A percentile compares a stretch with the other conserved stretches of the same genome.
phyloP scores from a whole-genome alignment of 2,888 invertebrate species.

The Lypha dubia region DNA sequence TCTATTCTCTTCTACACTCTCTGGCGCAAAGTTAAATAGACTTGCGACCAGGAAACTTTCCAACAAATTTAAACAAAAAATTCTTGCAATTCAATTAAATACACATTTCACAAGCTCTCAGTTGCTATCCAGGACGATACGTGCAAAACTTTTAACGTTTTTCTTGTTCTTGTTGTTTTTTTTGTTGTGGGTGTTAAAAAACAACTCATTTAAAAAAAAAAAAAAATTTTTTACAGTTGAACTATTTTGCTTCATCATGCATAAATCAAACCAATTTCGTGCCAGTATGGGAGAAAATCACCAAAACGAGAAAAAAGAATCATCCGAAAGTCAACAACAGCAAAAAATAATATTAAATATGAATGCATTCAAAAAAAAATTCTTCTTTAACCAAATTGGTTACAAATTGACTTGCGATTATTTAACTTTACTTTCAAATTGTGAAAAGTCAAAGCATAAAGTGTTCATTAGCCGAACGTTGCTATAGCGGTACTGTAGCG shows the following conservation, averaged over 20 bases:
- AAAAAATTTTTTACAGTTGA: slow-evolving; percentile 79
- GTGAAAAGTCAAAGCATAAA: slow-evolving; percentile 13
- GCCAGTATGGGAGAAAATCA: slow-evolving; percentile 46
- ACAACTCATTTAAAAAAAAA: slow-evolving; percentile 76
- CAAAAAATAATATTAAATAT: slow-evolving; percentile 46
- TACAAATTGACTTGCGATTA: slow-evolving; percentile 49
- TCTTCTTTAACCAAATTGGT: slow-evolving; percentile 34
- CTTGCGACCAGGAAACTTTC: not conserved
- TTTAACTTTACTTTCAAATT: slow-evolving; percentile 19
- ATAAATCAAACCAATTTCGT: slow-evolving; percentile 79
- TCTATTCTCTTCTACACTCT: not conserved
- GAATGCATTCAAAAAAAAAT: not conserved
- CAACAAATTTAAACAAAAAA: not conserved
- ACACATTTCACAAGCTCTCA: not conserved
- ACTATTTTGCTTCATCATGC: slow-evolving; percentile 81
- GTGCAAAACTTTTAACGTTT: slow-evolving; percentile 6
- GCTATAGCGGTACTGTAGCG: no score
- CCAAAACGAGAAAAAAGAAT: slow-evolving; percentile 56
- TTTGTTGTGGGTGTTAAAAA: slow-evolving; percentile 71
- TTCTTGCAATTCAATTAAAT: not conserved
- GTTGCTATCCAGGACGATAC: not conserved
- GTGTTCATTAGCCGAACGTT: no score
- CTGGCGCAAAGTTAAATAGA: not conserved
- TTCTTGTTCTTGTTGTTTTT: not conserved
- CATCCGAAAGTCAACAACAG: slow-evolving; percentile 50